A percentile compares a stretch with the other conserved stretches of the same genome.
Conservation (phyloP, 2,888 invertebrate genomes). For the Heteromurus nitidus region DNA sequence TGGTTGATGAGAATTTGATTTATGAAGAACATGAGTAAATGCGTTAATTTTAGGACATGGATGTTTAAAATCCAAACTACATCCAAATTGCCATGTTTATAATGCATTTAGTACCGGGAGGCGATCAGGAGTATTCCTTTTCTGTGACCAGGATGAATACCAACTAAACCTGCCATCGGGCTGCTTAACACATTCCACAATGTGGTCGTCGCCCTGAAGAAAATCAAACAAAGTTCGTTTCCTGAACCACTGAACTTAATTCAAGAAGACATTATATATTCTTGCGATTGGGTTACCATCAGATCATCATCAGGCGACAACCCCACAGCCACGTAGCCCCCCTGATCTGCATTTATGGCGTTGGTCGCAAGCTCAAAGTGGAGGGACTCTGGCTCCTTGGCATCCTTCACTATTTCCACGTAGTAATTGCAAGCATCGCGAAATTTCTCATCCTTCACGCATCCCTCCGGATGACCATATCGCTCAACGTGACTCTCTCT, state of each 20-base stretch:
- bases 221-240: not conserved
- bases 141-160: slow-evolving; percentile 46
- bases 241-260: too few relatives aligned
- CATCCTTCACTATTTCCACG: slow-evolving; percentile 31
- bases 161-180: not conserved
- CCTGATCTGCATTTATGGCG: too few relatives aligned
- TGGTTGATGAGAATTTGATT: not conserved
- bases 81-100: not conserved
- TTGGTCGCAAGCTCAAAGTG: slow-evolving; percentile 49
- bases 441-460: not conserved
- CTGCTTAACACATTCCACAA: slow-evolving; percentile 49
- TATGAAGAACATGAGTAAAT: not conserved
- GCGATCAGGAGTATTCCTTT: slow-evolving; percentile 1
- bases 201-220: slow-evolving; percentile 54
- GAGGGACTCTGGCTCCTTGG: not conserved
- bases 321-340: slow-evolving; percentile 65
- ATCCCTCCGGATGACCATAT: slow-evolving; percentile 51
- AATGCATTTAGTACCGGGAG: slow-evolving; percentile 34
- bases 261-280: not conserved
- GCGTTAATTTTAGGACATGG: not conserved
- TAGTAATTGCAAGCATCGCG: slow-evolving; percentile 30
- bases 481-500: slow-evolving; percentile 10
- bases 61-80: not conserved
- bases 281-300: slow-evolving; percentile 44
- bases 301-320: slow-evolving; percentile 59